These are phyloP conservation scores for Pseudeuparius sepicola DNA, from an alignment of 2,888 invertebrate species.

Conservation along the genomic window DNA sequence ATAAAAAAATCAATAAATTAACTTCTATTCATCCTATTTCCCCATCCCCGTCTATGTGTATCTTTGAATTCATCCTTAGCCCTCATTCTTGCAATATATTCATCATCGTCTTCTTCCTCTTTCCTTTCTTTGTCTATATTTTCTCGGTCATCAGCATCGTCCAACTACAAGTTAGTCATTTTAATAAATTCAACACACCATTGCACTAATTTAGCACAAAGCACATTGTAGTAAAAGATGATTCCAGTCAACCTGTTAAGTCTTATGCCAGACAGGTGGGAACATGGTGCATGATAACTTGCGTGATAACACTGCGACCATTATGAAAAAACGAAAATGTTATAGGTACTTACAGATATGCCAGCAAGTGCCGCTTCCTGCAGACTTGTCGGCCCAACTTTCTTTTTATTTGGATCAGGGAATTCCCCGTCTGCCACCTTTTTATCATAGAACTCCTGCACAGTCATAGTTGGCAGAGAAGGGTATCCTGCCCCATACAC, in stretches of 20 bases:
- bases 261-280: too few species aligned
- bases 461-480: constrained; percentile 80
- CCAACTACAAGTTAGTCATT: constrained; percentile 20
- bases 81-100: constrained; percentile 52
- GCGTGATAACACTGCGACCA: too few species aligned
- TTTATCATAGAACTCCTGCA: constrained; percentile 92
- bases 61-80: constrained; percentile 83
- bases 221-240: too few species aligned
- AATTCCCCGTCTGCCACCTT: constrained; percentile 48
- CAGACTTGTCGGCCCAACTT: constrained; percentile 27
- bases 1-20: constrained; percentile 35
- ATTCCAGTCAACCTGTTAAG: too few species aligned
- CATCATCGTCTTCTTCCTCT: constrained; percentile 64
- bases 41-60: constrained; percentile 77
- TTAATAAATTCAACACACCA: too few species aligned
- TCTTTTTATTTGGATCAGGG: constrained; percentile 41
- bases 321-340: not conserved
- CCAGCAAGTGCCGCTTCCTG: constrained; percentile 36
- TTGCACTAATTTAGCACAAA: too few species aligned
- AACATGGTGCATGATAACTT: too few species aligned
- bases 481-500: constrained; percentile 91
- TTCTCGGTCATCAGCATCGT: constrained; percentile 48
- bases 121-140: constrained; percentile 52
- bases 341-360: constrained; percentile 17
- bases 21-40: constrained; percentile 73